Base-by-base conservation (phyloP, 2,113 vertebrate species). In the Chloropsis cyanopogon region DNA sequence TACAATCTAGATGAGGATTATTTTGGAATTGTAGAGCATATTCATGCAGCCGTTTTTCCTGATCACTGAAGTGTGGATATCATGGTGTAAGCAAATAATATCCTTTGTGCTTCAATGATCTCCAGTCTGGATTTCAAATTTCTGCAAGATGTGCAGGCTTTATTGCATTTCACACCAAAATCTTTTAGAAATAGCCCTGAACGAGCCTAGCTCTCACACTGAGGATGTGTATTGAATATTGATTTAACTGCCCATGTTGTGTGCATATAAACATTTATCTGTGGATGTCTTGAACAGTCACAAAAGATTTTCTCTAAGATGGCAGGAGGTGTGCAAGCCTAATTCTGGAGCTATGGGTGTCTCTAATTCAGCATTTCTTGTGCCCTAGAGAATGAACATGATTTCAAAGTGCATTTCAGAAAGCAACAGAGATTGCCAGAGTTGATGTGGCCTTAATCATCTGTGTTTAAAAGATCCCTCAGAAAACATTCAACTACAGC, bases 51-150 rank as follows among this genome's bases (percentile, higher is more conserved):
- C 46, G 72, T 88, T 86, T 94, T 93, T 63, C 69, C 60, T 91
- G 80, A 68, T 90, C 61, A 47, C 61, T 92, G 88, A 93, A 95
- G 93, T 93, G 88, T 94, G 80, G 92, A 84, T 95, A 92, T 84
- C 76, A 65, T 82, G 80, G 80, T 95, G 88, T 96, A 97, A 95
- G 92, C 90, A 96, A 92, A 96, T 96, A 86, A 95, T 86, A 78
- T 76, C 80, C 93, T 88, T 94, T 2, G 53, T 92, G 95, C 94
- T 93, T 93, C 93, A 82, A 3, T 95, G 94, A 91, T 93, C 73
- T 93, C 53, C 37, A 91, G 52, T 89, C 81, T 88, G 7, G 1
- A 93, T 93, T 93, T 92, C 64, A 70, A 69, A 95, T 95, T 96
- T 86, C 88, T 91, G 83, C 78, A 93, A 92, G 94, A 87, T 66